Evolutionary conservation across 2,113 vertebrate species (phyloP).

Genomic region (Pterocles orientalis): DNA sequence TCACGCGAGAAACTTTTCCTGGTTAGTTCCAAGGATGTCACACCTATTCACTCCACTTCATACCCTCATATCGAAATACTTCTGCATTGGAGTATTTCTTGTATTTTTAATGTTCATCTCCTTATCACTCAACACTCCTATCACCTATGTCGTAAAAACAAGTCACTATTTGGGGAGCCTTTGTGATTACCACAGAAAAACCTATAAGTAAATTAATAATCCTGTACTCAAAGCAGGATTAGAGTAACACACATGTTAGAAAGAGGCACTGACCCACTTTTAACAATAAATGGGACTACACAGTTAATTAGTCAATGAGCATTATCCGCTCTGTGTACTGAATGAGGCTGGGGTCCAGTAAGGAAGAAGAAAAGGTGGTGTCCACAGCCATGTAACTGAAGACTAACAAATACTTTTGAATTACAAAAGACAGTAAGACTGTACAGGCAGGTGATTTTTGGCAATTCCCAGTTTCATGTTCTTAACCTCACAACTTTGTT

Average conservation of each 20-base stretch:
- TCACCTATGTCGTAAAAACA: not conserved
- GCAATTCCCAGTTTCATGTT: not conserved
- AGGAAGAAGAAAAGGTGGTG: not conserved
- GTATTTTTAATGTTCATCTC: not conserved
- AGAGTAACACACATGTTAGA: conserved; percentile 42
- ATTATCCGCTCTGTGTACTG: conserved; percentile 14
- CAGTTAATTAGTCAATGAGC: conserved; percentile 62
- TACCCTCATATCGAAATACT: not conserved
- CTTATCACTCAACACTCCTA: not conserved
- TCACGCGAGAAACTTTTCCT: not conserved
- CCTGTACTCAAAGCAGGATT: conserved; percentile 52
- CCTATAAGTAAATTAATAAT: conserved; percentile 61
- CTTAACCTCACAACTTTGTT: not conserved
- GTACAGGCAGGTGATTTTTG: not conserved
- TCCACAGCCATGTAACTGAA: not conserved
- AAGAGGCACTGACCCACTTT: conserved; percentile 65
- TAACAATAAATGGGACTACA: conserved; percentile 60
- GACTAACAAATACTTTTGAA: not conserved
- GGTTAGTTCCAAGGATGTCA: not conserved
- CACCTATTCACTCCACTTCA: not conserved
- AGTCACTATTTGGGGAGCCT: not conserved
- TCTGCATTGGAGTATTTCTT: not conserved
- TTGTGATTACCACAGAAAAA: conserved; percentile 35
- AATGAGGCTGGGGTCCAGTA: not conserved
- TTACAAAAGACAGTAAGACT: not conserved